Evolutionary conservation across 2,888 invertebrate genomes (phyloP), one percentile per base, ranked within the genome.

Genomic region (Macroteleia sp.): DNA sequence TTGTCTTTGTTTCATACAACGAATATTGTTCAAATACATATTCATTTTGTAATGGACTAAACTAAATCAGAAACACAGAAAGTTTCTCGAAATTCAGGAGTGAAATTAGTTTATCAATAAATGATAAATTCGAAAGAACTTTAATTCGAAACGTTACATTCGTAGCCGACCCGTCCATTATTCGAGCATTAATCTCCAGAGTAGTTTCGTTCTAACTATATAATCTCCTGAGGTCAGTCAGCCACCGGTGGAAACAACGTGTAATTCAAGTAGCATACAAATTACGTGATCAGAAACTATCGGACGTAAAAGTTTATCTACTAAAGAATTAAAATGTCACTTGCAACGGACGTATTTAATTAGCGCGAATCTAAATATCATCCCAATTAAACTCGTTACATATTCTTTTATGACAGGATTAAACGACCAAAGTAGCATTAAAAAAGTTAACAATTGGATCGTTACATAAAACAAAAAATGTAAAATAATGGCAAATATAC

Each of bases 301-400:
- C 16, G 52, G 34, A 25, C 22, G 36, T 62, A 64, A 67, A 77
- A 77, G 64, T 77, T 70, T 70, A 42, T 70, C 57, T 22, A 20
- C 20, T 34, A 59, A 66, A 70, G 52, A 77, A 77, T 77, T 77
- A 64, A 66, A 71, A 77, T 59, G 77, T 77, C 69, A 64, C 64
- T 41, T 44, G 46, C 59, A 57, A 39, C 54, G 57, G 62, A 56
- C 62, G 57, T 48, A 66, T n/a, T 59, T 69, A 77, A 77, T 77
- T 77, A 77, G 57, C 28, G 14, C 14, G 34, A 34, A 76, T 56
- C 62, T 64, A 62, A 76, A 70, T 76, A 69, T 42, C 57, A 12
- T 32, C 16, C 41, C 57, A 50, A 57, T 57, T 69, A 62, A 64
- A 50, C 57, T 69, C 56, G 69, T 64, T 70, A 64, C 42, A 52